phyloP scores from a whole-genome alignment of 2,888 invertebrate genomes.

The Meganola albula region DNA sequence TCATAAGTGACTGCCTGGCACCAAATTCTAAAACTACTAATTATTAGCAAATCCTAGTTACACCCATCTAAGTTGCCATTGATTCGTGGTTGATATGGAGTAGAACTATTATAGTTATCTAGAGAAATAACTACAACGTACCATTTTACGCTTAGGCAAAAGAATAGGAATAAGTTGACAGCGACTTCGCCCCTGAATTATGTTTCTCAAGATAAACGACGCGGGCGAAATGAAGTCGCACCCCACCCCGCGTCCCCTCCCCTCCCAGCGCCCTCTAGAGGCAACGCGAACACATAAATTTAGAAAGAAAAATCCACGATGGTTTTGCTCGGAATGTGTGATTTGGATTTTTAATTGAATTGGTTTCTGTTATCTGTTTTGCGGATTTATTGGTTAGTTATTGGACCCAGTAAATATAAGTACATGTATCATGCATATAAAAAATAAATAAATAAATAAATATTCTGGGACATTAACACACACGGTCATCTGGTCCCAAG shows the following conservation, averaged over 20 bases:
- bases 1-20: no score
- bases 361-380: constrained; percentile 40
- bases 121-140: constrained; percentile 53
- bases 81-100: no score
- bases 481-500: no score
- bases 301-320: constrained; percentile 74
- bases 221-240: constrained; percentile 85
- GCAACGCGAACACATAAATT: constrained; percentile 68
- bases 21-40: no score
- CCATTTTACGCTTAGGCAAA: constrained; percentile 75
- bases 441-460: no score
- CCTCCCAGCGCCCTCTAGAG: constrained; percentile 51
- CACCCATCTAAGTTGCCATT: no score
- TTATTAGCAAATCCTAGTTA: no score
- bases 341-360: constrained; percentile 76
- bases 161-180: constrained; percentile 79
- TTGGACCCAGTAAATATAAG: no score
- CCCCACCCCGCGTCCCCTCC: constrained; percentile 35
- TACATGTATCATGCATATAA: no score
- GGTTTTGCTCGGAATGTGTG: constrained; percentile 69
- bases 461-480: no score
- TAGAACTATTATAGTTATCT: no score
- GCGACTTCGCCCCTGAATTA: constrained; percentile 80
- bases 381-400: constrained; percentile 20
- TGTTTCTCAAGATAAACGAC: constrained; percentile 84